Evolutionary conservation across 1,140 invertebrate genomes (phyloP), one percentile per base, ranked within the genome.

Genomic region (Drosophila quadrilineata): DNA sequence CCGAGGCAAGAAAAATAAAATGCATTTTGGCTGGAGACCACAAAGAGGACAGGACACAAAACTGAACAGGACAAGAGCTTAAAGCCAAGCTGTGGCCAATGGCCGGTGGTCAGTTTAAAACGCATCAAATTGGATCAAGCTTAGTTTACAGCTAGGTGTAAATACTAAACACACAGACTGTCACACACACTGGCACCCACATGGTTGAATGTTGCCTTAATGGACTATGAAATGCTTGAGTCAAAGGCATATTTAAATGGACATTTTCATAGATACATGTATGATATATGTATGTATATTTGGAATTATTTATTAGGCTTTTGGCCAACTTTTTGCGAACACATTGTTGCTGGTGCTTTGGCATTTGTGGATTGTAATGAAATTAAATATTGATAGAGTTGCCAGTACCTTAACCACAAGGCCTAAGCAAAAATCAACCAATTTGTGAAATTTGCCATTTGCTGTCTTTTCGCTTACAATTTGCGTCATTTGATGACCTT

Each of bases 301-400:
- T 75, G 24, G 59, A 82, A 84, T 84, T 77, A 85, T 84, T 77
- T 77, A 84, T 74, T 56, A 63, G 19, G 24, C n/a, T n/a, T 54
- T 49, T 14, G 46, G 22, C 38, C 52, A 54, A 53, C 50, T 36
- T 69, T 58, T 69, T 53, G 26, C n/a, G n/a, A n/a, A n/a, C n/a
- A n/a, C 75, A 73, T 79, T 79, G 75, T 79, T 79, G 75, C 70
- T 79, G 75, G 71, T 71, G 75, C 70, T 71, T 80, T 65, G 60
- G 73, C 41, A 63, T 73, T 69, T 73, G 58, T 70, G 69, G 73
- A 67, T 71, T 85, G 79, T 82, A 82, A 82, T 82, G 69, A 84
- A 82, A 82, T 82, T 82, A 85, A 82, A 85, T 82, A 82, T 82
- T 85, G 69, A 82, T 77, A 73, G 31, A 68, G 52, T 28, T 54